Base-by-base conservation (phyloP, 2,888 invertebrate species). In the Sycophila texana region DNA sequence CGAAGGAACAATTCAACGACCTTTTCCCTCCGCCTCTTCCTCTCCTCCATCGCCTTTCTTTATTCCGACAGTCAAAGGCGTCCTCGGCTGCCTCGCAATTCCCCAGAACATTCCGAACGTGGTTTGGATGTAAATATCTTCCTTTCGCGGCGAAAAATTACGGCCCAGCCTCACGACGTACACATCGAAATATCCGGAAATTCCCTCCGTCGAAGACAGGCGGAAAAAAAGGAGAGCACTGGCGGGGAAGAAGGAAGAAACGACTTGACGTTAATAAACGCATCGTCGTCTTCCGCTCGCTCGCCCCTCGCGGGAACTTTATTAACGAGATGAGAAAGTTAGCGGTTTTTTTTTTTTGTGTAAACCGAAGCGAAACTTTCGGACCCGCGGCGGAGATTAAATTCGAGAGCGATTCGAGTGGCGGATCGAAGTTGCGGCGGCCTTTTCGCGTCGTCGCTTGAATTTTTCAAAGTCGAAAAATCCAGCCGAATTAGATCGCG, bases 71-170 rank as follows among this genome's bases (percentile, higher is more conserved):
- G 78, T 77, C 78, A 81, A 75, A 75, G 39, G 76, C 75, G 68
- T 66, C 70, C 67, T 67, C 66, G 76, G 74, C 80, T 79, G 78
- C 81, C 83, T 82, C 72, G 82, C 84, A 83, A 84, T 84, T 84
- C 84, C 83, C 83, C 66, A 81, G 83, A 83, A 83, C 83, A 83
- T 83, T 83, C 82, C 82, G 86, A 86, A 88, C 89, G 89, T 88
- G 89, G 86, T 83, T 86, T 84, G 88, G 85, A 86, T 88, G 87
- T 87, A 88, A 89, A 88, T 87, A 88, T 87, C 86, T 83, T 84
- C 39, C 76, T 76, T 81, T 76, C 60, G 14, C 55, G 4, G 16
- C 75, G 74, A 81, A 78, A 81, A 81, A 79, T 76, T 77, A 79
- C 80, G 71, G 53, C 58, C 61, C 30, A 60, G 74, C 51, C 63